Base-by-base conservation (phyloP, 1,140 invertebrate species). In the Alviniconcha marisindica region DNA sequence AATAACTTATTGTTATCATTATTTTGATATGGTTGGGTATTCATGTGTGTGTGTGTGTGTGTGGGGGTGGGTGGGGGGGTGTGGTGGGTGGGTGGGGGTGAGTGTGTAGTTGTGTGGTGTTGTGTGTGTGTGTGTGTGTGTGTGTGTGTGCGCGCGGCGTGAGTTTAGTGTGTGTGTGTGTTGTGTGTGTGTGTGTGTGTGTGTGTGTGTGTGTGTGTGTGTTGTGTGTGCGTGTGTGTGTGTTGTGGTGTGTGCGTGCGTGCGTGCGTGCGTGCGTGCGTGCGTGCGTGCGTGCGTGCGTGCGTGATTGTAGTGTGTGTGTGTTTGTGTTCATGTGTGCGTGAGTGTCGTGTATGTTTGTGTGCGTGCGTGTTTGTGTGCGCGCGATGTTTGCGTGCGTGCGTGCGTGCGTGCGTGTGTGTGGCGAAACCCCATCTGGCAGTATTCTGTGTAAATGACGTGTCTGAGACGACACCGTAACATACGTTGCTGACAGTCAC, bases 401-500 rank as follows among this genome's bases (percentile, higher is more conserved):
- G n/a, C n/a, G n/a, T n/a, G n/a, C 48, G 7, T 51, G 48, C 48
- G 21, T 51, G 7, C 21, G 21, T 51, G 48, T 51, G 7, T 7
- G 7, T 51, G 48, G 7, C 21, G 48, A 12, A 7, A 51, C 48
- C 21, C 48, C 48, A 21, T 51, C 48, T 51, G 7, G 10, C 10
- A 21, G 48, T 7, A 21, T 12, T 51, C 21, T 51, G 48, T 7
- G 48, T n/a, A n/a, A n/a, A n/a, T n/a, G n/a, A n/a, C n/a, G n/a
- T n/a, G n/a, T n/a, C n/a, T n/a, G n/a, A n/a, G n/a, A n/a, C n/a
- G n/a, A n/a, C 44, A 48, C 7, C 40, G 15, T 3, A 48, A 66
- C 83, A 81, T 42, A 84, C 85, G 69, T 81, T 60, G n/a, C 21
- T 77, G 71, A 51, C 84, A 85, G 21, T 73, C 36, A 7, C 54